A percentile compares a stretch with the other conserved stretches of the same genome.
Conservation (phyloP, 2,888 invertebrate species). For the Drosophila aldrichi region DNA sequence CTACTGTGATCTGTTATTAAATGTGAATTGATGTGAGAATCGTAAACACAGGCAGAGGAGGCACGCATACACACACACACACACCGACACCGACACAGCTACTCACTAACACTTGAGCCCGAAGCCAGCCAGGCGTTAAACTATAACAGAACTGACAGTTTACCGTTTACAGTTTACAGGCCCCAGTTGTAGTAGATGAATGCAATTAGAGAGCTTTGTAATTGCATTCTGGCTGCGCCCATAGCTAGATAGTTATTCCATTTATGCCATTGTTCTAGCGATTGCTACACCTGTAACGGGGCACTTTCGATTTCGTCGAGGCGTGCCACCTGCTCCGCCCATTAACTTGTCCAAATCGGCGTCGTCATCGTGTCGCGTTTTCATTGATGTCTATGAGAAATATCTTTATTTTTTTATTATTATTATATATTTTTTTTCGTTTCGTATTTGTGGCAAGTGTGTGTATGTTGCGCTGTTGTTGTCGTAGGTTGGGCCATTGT, state of each 20-base stretch:
- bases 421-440: background rate
- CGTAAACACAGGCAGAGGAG: slow-evolving; percentile 20
- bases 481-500: slow-evolving; percentile 68
- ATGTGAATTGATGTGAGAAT: slow-evolving; percentile 59
- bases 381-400: slow-evolving; percentile 40
- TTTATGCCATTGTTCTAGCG: slow-evolving; percentile 38
- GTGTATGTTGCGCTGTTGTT: slow-evolving; percentile 43
- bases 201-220: slow-evolving; percentile 39
- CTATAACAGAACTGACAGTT: slow-evolving; percentile 61
- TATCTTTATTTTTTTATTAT: slow-evolving; percentile 7
- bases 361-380: slow-evolving; percentile 26
- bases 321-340: slow-evolving; percentile 22
- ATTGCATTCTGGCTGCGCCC: slow-evolving; percentile 37
- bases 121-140: slow-evolving; percentile 66
- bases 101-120: slow-evolving; percentile 11
- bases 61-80: slow-evolving; percentile 1
- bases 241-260: slow-evolving; percentile 12
- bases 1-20: slow-evolving; percentile 38
- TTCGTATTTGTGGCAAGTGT: slow-evolving; percentile 5
- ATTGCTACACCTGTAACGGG: slow-evolving; percentile 13
- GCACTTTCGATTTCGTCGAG: slow-evolving; percentile 66
- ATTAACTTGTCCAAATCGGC: slow-evolving; percentile 38
- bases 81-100: slow-evolving; percentile 6
- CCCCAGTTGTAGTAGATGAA: slow-evolving; percentile 43
- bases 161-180: slow-evolving; percentile 43